Evolutionary conservation across 2,113 vertebrate species (phyloP).

Genomic region (Chamaea fasciata): DNA sequence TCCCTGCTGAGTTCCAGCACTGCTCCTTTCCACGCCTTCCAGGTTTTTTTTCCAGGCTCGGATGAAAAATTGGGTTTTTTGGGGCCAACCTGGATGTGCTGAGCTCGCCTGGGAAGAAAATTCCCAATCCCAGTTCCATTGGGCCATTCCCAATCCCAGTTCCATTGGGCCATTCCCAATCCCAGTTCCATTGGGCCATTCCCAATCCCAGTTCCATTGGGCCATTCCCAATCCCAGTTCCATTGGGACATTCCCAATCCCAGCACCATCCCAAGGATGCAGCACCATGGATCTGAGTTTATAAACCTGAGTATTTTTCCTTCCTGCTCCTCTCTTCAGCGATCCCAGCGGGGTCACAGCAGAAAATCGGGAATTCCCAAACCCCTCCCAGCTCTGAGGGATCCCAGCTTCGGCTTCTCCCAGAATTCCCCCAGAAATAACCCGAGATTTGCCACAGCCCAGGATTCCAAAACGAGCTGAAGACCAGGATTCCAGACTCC

Average conservation of each 20-base stretch:
- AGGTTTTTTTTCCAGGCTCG: neutral
- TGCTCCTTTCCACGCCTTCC: neutral
- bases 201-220: neutral
- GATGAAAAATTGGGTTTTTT: neutral
- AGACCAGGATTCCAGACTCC: neutral
- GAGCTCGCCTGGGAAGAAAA: too few species aligned
- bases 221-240: neutral
- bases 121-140: neutral
- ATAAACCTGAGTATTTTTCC: accelerated
- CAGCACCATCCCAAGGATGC: neutral
- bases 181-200: too few species aligned
- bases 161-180: too few species aligned
- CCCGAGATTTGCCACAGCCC: neutral
- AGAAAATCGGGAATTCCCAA: neutral
- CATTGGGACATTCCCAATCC: neutral
- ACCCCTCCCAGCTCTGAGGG: accelerated
- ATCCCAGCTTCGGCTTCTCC: neutral
- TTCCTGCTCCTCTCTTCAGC: neutral
- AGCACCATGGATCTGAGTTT: neutral
- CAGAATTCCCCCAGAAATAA: neutral
- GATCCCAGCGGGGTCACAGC: neutral
- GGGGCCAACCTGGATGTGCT: neutral
- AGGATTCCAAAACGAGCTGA: neutral
- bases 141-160: neutral
- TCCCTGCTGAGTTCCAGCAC: neutral